Percentiles rank a stretch among this genome's conserved stretches.
These are phyloP conservation scores for Drosophila setosimentum DNA, from an alignment of 2,888 invertebrate species.

Conservation along the genomic window DNA sequence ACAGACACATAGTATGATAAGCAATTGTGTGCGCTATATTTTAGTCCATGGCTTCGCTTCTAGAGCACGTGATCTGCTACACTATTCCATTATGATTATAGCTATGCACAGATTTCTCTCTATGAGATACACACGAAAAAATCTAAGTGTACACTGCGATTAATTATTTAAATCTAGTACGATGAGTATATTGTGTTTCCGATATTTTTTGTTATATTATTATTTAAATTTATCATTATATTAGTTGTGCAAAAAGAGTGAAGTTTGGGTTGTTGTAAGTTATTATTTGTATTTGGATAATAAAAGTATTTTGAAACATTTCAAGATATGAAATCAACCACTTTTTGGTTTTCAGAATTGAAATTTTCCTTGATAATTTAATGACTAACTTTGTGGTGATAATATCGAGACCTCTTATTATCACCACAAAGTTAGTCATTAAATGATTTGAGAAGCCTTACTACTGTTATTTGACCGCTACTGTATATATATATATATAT, in stretches of 20 bases:
- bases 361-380: too few relatives aligned
- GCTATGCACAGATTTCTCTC: neutral
- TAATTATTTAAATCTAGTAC: neutral
- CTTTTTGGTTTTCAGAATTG: neutral
- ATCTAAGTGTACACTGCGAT: neutral
- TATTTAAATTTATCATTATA: neutral
- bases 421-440: neutral
- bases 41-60: slow-evolving; percentile 22
- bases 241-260: neutral
- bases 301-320: neutral
- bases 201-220: neutral
- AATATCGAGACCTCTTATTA: too few relatives aligned
- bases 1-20: neutral
- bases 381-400: too few relatives aligned
- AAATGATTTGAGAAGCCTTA: neutral
- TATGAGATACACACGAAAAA: neutral
- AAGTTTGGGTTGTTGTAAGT: neutral
- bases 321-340: neutral
- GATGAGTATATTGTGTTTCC: neutral
- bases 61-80: slow-evolving; percentile 18
- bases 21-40: slow-evolving; percentile 35
- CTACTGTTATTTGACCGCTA: neutral
- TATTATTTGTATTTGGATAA: too few relatives aligned
- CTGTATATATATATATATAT: neutral
- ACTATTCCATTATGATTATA: neutral